phyloP scores from a whole-genome alignment of 2,888 invertebrate genomes.

The Cataglyphis cursor region DNA sequence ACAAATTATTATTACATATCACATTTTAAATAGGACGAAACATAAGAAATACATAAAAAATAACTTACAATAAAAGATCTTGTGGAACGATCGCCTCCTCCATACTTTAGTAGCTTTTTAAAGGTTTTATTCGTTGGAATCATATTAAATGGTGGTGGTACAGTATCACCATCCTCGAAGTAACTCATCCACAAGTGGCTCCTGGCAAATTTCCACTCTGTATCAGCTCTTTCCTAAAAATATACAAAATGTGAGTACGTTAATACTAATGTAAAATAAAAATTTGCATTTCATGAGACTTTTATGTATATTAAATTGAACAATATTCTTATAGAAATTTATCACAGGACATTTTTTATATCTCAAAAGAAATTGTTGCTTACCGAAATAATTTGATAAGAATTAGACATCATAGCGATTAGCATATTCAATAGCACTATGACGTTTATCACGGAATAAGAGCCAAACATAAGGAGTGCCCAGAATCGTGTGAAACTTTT shows the following conservation, averaged over 20 bases:
- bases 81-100: conserved; percentile 87
- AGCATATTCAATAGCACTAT: conserved; percentile 99
- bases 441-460: conserved; percentile 98
- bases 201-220: conserved; percentile 99
- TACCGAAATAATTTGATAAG: conserved; percentile 99
- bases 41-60: conserved; percentile 6
- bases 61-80: conserved; percentile 89
- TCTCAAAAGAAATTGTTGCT: background rate
- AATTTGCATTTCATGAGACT: background rate
- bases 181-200: conserved; percentile 99
- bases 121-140: conserved; percentile 94
- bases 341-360: background rate
- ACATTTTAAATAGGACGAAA: conserved; percentile 11
- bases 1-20: conserved; percentile 7
- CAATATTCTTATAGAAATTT: background rate
- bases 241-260: background rate
- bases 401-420: conserved; percentile 99
- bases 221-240: conserved; percentile 95
- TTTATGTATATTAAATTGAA: background rate
- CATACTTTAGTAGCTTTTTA: conserved; percentile 87
- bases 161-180: conserved; percentile 96
- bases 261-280: background rate
- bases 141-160: conserved; percentile 98
- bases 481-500: conserved; percentile 98
- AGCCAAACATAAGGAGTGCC: conserved; percentile 99